Percentiles rank a stretch among this genome's conserved stretches.
These are phyloP conservation scores for Formica selysi DNA, from an alignment of 1,140 invertebrate species.

Conservation along the genomic window DNA sequence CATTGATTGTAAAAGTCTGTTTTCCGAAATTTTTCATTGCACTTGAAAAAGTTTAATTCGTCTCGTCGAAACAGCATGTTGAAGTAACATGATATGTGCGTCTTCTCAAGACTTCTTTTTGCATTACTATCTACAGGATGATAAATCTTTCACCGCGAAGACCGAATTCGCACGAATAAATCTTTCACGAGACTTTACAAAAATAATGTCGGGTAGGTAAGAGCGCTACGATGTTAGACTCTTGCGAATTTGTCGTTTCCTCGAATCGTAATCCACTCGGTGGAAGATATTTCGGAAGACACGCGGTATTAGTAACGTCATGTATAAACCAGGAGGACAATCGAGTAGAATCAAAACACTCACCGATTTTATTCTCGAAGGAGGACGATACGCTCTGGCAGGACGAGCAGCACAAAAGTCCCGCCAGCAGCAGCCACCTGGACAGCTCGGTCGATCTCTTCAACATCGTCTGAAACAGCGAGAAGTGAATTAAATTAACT, in stretches of 20 bases:
- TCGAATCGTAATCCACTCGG: background rate
- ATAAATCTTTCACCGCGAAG: slow-evolving; percentile 8
- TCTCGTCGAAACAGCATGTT: background rate
- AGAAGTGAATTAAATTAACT: slow-evolving; percentile 41
- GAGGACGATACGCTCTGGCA: slow-evolving; percentile 63
- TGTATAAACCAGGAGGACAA: background rate
- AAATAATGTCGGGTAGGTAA: slow-evolving; percentile 28
- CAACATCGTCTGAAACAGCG: slow-evolving; percentile 72
- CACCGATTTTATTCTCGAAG: slow-evolving; percentile 75
- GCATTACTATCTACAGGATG: background rate
- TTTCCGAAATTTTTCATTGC: background rate
- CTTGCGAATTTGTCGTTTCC: background rate
- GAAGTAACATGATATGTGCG: background rate
- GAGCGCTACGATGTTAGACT: slow-evolving; percentile 2
- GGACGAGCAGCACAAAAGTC: slow-evolving; percentile 57
- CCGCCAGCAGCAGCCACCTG: slow-evolving; percentile 70
- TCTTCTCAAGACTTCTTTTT: background rate
- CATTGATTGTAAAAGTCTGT: background rate
- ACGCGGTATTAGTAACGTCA: slow-evolving; percentile 10
- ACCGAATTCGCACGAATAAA: slow-evolving; percentile 43
- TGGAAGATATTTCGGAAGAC: slow-evolving; percentile 19
- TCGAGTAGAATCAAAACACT: slow-evolving; percentile 29
- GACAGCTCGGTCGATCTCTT: slow-evolving; percentile 56
- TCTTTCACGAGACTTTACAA: slow-evolving; percentile 29
- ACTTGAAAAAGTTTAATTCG: background rate